Evolutionary conservation across 2,797 vertebrate genomes (phyloP).

Genomic region (Percopsis omiscomaycus): DNA sequence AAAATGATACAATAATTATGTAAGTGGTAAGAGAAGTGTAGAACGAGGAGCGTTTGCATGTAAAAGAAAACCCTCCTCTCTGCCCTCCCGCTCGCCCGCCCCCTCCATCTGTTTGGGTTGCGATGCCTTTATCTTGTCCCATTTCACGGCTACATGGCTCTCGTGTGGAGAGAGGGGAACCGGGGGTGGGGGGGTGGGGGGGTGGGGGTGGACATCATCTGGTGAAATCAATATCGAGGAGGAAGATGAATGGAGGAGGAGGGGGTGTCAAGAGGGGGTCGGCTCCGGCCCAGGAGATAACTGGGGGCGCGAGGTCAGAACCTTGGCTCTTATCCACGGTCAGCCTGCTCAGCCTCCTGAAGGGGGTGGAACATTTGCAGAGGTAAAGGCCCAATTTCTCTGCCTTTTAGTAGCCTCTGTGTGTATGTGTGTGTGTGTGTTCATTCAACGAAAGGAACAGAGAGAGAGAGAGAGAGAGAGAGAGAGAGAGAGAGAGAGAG

Average conservation of each 20-base stretch:
- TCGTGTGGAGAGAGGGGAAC: slow-evolving; percentile 15
- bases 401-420: background rate
- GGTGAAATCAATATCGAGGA: slow-evolving; percentile 12
- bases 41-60: too few relatives aligned
- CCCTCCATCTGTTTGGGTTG: slow-evolving; percentile 39
- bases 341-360: background rate
- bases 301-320: too few relatives aligned
- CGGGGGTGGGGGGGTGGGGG: background rate
- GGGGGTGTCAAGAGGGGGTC: background rate
- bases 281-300: background rate
- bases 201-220: slow-evolving; percentile 13
- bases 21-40: too few relatives aligned
- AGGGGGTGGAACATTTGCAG: slow-evolving; percentile 8
- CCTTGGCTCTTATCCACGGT: background rate
- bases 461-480: background rate
- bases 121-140: slow-evolving; percentile 26
- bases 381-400: slow-evolving; percentile 1
- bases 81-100: background rate
- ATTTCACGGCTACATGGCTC: slow-evolving; percentile 47
- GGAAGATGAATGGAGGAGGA: background rate
- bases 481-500: background rate
- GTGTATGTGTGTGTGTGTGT: slow-evolving; percentile 20
- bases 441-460: slow-evolving; percentile 17
- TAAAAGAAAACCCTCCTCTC: too few relatives aligned
- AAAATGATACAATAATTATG: too few relatives aligned